Evolutionary conservation across 2,888 invertebrate species (phyloP).

Genomic region (Ophioninae sp.): DNA sequence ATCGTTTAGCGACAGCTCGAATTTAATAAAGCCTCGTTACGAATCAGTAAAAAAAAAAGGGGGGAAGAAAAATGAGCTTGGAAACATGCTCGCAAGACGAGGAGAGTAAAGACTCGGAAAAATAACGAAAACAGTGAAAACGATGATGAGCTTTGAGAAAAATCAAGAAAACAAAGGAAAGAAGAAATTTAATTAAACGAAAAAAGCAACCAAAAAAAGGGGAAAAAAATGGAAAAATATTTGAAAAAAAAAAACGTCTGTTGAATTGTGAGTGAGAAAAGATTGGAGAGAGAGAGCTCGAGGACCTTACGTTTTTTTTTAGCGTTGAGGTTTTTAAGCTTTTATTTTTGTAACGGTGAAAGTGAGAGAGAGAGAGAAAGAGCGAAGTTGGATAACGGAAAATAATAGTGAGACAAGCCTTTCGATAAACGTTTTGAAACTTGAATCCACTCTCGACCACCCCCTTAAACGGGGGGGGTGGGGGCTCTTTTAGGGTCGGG

Average conservation of each 20-base stretch:
- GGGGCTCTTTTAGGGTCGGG: conserved; percentile 4
- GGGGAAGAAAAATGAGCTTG: conserved; percentile 14
- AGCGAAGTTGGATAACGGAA: neutral
- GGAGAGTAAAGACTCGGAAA: conserved; percentile 9
- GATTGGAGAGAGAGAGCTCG: conserved; percentile 46
- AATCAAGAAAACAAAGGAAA: conserved; percentile 23
- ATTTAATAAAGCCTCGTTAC: neutral
- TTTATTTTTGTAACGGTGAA: conserved; percentile 76
- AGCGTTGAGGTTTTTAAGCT: conserved; percentile 71
- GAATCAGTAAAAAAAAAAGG: neutral
- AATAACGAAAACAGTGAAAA: conserved; percentile 29
- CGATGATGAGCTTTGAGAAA: conserved; percentile 37
- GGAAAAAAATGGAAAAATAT: neutral
- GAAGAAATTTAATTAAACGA: conserved; percentile 6
- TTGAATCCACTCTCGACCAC: conserved; percentile 42
- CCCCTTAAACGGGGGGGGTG: conserved; percentile 20
- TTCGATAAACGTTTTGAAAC: conserved; percentile 15
- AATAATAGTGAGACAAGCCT: conserved; percentile 42
- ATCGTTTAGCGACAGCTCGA: neutral
- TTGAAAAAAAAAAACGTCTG: conserved; percentile 8
- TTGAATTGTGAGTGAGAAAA: conserved; percentile 49
- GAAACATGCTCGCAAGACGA: conserved; percentile 28
- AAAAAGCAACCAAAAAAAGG: conserved; percentile 7
- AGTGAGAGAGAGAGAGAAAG: conserved; percentile 6
- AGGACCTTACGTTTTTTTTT: conserved; percentile 70